A percentile compares a stretch with the other conserved stretches of the same genome.
Conservation (phyloP, 1,140 invertebrate species). For the Sycophila sp. region DNA sequence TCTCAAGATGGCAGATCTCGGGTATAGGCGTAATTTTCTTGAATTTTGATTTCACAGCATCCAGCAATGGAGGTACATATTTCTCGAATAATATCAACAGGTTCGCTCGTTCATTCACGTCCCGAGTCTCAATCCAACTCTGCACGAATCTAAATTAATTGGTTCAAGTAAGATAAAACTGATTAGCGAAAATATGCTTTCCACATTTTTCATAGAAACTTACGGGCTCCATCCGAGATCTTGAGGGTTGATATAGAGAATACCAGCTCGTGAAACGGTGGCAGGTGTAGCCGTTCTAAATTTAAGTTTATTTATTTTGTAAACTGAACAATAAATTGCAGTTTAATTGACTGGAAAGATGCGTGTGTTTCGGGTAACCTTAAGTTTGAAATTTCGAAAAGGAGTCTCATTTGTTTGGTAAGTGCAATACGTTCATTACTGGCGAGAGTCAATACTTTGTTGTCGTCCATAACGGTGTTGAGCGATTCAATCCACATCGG, state of each 20-base stretch:
- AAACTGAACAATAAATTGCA: background rate
- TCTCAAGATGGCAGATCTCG: constrained; percentile 90
- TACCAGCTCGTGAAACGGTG: constrained; percentile 93
- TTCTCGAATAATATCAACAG: constrained; percentile 92
- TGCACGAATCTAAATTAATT: constrained; percentile 74
- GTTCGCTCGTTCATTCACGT: constrained; percentile 79
- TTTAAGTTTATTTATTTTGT: background rate
- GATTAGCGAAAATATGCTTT: too few relatives aligned
- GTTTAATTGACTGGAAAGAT: background rate
- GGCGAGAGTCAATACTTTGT: constrained; percentile 92
- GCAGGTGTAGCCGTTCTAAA: constrained; percentile 90
- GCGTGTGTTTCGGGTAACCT: constrained; percentile 41
- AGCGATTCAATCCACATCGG: constrained; percentile 99
- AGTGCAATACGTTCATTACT: constrained; percentile 96
- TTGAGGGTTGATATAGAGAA: constrained; percentile 90
- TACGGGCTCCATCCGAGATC: constrained; percentile 98
- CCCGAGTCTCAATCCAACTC: constrained; percentile 91
- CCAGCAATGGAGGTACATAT: constrained; percentile 88
- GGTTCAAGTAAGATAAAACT: background rate
- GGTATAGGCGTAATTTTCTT: constrained; percentile 93
- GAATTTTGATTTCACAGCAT: constrained; percentile 80
- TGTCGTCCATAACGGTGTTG: constrained; percentile 93
- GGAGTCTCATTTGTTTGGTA: constrained; percentile 87
- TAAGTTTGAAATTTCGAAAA: constrained; percentile 95
- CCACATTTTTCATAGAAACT: too few relatives aligned